Evolutionary conservation across 1,140 invertebrate genomes (phyloP), one percentile per base, ranked within the genome.

Genomic region (Drosophila orena): DNA sequence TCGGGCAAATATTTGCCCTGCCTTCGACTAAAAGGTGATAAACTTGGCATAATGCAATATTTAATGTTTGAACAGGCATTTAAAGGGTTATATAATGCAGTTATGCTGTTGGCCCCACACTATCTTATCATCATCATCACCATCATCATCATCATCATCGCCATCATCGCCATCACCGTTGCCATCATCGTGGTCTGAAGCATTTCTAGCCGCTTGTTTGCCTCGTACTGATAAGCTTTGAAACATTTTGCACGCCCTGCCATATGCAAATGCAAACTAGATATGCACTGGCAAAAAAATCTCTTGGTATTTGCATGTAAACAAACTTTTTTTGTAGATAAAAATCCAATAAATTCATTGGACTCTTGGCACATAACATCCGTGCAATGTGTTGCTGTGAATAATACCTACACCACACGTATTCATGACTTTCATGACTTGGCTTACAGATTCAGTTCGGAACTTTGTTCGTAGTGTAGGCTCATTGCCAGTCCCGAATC

Each of bases 21-120:
- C 55, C 66, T 61, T 73, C 62, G 44, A 77, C 73, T 80, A 70
- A 85, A 77, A 77, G 68, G 77, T 80, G 81, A 77, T 80, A 73
- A 85, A 85, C 81, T 68, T 77, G 73, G 60, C 77, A 81, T 81
- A 78, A 80, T 85, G 81, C 60, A 71, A 74, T 80, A 81, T 86
- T 81, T 71, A 74, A 66, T 70, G 81, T 73, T 84, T 77, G 66
- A 61, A 61, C 40, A 74, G 56, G 56, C 79, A 61, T 74, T 83
- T 66, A 75, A 71, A 66, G 46, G 75, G 62, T 64, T 75, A 61
- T 58, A 44, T 76, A 79, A 76, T 83, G 75, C 59, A 55, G 22
- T 81, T 60, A 24, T 42, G 40, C 20, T 43, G 53, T 34, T 49
- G 12, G 35, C 24, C 24, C 34, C 47, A 54, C 20, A 15, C 37